Evolutionary conservation across 2,797 vertebrate genomes (phyloP).

Genomic region (Alca torda): DNA sequence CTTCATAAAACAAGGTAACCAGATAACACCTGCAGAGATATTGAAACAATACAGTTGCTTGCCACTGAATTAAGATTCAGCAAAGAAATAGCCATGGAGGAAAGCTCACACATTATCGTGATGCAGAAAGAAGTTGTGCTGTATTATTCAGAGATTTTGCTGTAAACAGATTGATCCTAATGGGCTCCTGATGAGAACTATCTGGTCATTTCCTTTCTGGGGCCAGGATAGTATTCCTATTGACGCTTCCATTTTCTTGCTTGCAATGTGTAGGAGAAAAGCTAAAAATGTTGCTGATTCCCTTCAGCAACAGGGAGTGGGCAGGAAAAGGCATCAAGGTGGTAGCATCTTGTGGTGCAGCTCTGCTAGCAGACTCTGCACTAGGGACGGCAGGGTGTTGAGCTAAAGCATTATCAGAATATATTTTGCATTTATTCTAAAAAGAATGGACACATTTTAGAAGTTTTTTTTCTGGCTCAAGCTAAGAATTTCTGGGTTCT

Average conservation of each 20-base stretch:
- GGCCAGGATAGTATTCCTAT: background rate
- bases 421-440: background rate
- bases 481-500: background rate
- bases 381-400: background rate
- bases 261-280: background rate
- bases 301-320: background rate
- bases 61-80: background rate
- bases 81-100: background rate
- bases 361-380: background rate
- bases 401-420: background rate
- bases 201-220: background rate
- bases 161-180: background rate
- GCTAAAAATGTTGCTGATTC: background rate
- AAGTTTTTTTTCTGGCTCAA: background rate
- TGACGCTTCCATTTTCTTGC: background rate
- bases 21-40: background rate
- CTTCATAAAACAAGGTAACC: background rate
- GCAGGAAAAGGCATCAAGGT: background rate
- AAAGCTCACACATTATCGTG: fast-evolving
- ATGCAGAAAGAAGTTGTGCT: background rate
- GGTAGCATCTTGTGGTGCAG: background rate
- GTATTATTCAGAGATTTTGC: background rate
- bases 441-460: background rate
- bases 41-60: background rate
- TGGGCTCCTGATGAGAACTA: background rate